Percentiles rank a stretch among this genome's conserved stretches.
These are phyloP conservation scores for Cygnus olor DNA, from an alignment of 2,797 vertebrate genomes.

Conservation along the genomic window DNA sequence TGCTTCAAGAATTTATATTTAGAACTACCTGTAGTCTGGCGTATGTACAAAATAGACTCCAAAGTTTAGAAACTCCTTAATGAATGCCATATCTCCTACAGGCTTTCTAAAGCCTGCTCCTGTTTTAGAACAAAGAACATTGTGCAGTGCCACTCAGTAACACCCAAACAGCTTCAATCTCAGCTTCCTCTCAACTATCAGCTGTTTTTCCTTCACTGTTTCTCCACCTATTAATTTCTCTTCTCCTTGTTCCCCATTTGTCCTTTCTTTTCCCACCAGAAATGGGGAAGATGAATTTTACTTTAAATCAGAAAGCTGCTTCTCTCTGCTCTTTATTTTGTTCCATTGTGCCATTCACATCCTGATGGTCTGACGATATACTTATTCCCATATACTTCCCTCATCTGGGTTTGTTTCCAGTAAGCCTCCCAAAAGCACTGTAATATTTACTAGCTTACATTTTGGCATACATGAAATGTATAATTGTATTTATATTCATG, in stretches of 20 bases:
- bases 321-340: neutral
- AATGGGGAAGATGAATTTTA: neutral
- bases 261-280: neutral
- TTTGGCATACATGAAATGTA: neutral
- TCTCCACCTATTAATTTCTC: neutral
- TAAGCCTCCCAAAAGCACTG: conserved; percentile 37
- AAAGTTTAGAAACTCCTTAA: neutral
- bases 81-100: neutral
- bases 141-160: neutral
- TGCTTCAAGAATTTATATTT: neutral
- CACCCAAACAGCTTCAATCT: neutral
- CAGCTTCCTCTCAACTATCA: neutral
- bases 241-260: neutral
- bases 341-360: neutral
- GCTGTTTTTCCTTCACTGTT: neutral
- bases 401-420: conserved; percentile 37
- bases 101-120: neutral
- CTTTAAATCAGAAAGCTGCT: neutral
- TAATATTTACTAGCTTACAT: conserved; percentile 46
- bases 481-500: conserved; percentile 28
- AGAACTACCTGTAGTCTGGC: neutral
- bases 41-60: neutral
- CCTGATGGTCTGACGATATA: neutral
- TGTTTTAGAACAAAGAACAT: neutral
- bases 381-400: conserved; percentile 14